Evolutionary conservation across 2,888 invertebrate genomes (phyloP), one percentile per base, ranked within the genome.

Genomic region (Drosophila ustulata): DNA sequence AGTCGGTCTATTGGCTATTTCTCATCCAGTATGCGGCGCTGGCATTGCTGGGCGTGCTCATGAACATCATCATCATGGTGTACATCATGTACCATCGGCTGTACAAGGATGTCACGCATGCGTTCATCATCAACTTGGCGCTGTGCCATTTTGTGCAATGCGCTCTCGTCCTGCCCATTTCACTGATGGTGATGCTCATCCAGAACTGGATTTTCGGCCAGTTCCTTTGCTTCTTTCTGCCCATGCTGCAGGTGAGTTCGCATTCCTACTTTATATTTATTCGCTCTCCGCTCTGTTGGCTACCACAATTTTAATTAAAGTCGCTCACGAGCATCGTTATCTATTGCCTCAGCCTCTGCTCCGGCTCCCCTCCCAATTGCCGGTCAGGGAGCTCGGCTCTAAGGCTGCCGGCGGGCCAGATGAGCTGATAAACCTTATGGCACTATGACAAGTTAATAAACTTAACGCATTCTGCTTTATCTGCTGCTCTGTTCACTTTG

Each of bases 161-260:
- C 84, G 91, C 94, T 18, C 90, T 95, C 64, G 95, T 95, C n/a
- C 87, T 96, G 79, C 96, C 96, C 11, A 93, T 96, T 6, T 94
- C 95, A 0, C 90, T 96, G 72, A 94, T 94, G 79, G 95, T 95
- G 53, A 93, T 96, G 81, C 92, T 96, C 41, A 93, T 96, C 66
- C 94, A 95, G 87, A 95, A 96, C 90, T 96, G 96, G 96, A 93
- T 96, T 68, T 94, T 95, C 80, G 96, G 96, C 6, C 94, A 95
- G 79, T 94, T 95, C 77, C 90, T 96, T 69, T 96, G 96, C 91
- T 95, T 94, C 89, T 95, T 95, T 88, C 89, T 96, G 75, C 96
- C 96, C 0, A 95, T 96, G 94, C 89, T 96, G 80, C 96, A 96
- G 94, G 95, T 95, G 87, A 92, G 9, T 41, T 25, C 13, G 13